phyloP scores from a whole-genome alignment of 2,797 vertebrate genomes.

The Cirrhinus molitorella region DNA sequence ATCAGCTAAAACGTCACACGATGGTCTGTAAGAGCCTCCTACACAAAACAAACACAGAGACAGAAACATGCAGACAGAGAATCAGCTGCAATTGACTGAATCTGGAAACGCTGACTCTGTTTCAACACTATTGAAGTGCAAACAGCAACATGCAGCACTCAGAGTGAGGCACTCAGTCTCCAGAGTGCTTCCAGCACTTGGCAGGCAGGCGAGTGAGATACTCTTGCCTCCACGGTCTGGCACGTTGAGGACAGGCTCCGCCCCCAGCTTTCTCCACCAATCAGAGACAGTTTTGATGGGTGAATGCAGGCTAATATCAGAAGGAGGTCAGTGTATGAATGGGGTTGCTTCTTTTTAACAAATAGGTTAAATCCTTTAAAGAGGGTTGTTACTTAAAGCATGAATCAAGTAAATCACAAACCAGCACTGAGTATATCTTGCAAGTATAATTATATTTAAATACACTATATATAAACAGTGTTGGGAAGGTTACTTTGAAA shows the following conservation, averaged over 20 bases:
- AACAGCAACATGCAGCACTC: constrained; percentile 16
- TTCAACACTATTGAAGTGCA: not conserved
- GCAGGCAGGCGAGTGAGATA: constrained; percentile 31
- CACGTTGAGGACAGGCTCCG: constrained; percentile 51
- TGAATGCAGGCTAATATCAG: constrained; percentile 8
- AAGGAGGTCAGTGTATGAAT: constrained; percentile 18
- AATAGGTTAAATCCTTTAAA: not conserved
- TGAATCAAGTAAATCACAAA: not conserved
- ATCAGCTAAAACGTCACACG: not conserved
- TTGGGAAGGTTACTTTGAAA: no score
- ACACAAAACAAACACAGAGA: not conserved
- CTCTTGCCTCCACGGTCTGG: constrained; percentile 39
- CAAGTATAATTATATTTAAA: not conserved
- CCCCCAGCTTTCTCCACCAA: constrained; percentile 52
- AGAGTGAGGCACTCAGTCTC: constrained; percentile 28
- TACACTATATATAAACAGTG: no score
- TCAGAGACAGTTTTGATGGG: constrained; percentile 18
- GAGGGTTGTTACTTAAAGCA: not conserved
- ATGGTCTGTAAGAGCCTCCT: not conserved
- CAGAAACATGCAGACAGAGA: constrained; percentile 8
- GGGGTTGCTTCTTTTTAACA: not conserved
- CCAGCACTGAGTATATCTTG: not conserved
- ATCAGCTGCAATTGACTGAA: not conserved
- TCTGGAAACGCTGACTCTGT: constrained; percentile 12
- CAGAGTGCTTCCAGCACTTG: constrained; percentile 29